Conservation (phyloP, 2,797 vertebrate genomes). For the Schizopygopsis malacanthus region DNA sequence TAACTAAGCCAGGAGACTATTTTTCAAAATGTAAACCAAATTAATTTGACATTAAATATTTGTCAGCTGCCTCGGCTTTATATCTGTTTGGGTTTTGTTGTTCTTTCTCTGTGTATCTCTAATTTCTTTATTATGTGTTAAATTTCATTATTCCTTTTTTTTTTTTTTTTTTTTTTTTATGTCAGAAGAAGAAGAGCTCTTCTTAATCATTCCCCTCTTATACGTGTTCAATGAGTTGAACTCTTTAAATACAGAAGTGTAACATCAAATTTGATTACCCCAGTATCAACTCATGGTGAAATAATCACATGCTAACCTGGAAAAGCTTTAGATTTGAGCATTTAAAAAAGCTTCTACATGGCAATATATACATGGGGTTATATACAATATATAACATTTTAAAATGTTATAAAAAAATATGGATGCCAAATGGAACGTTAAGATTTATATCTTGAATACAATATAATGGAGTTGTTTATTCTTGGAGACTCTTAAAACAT, state of each 20-base stretch:
- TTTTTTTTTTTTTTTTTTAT: not conserved
- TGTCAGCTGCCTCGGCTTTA: constrained; percentile 20
- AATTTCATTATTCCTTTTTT: not conserved
- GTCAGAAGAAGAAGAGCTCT: not conserved
- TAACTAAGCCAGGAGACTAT: constrained; percentile 12
- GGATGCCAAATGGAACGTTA: constrained; percentile 10
- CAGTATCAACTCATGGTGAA: not conserved
- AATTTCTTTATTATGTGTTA: not conserved
- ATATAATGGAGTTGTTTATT: not conserved
- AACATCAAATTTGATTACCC: not conserved
- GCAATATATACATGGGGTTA: not conserved
- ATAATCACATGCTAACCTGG: not conserved
- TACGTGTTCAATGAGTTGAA: not conserved
- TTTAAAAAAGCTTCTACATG: not conserved
- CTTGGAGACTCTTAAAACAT: not conserved
- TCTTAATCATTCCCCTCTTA: not conserved
- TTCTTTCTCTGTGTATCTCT: not conserved
- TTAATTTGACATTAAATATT: constrained; percentile 10
- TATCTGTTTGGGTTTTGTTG: not conserved
- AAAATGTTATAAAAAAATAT: not conserved
- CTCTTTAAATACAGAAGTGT: not conserved
- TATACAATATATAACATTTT: no score
- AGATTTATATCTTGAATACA: not conserved
- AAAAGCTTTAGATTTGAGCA: constrained; percentile 20
- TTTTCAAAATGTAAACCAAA: constrained; percentile 44